phyloP scores from a whole-genome alignment of 2,888 invertebrate genomes.

The Sturmia bella region DNA sequence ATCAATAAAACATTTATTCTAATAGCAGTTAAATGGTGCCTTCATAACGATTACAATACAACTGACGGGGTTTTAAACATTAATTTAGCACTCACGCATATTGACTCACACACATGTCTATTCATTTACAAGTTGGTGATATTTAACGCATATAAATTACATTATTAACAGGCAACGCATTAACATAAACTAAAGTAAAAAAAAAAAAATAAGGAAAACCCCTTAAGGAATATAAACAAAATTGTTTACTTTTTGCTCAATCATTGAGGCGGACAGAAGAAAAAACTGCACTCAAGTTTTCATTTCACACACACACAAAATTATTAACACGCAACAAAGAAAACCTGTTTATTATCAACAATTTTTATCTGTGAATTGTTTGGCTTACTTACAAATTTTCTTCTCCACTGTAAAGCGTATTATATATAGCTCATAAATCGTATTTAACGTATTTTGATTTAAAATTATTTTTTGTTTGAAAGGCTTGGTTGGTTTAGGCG shows the following conservation, averaged over 20 bases:
- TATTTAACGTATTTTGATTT: slow-evolving; percentile 7
- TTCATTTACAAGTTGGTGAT: slow-evolving; percentile 38
- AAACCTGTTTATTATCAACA: slow-evolving; percentile 38
- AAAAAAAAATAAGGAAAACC: slow-evolving; percentile 7
- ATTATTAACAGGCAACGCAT: slow-evolving; percentile 25
- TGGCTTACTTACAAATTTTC: slow-evolving; percentile 4
- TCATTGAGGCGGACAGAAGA: neutral
- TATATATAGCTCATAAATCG: slow-evolving; percentile 32
- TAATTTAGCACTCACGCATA: neutral
- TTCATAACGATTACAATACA: neutral
- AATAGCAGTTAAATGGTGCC: slow-evolving; percentile 11
- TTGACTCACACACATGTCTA: slow-evolving; percentile 15
- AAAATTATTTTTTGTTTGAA: slow-evolving; percentile 21
- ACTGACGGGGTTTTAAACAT: slow-evolving; percentile 17
- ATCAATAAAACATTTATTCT: slow-evolving; percentile 48
- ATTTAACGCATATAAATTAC: slow-evolving; percentile 64
- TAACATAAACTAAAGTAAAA: slow-evolving; percentile 7
- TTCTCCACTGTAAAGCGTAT: slow-evolving; percentile 16
- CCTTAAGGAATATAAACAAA: slow-evolving; percentile 22
- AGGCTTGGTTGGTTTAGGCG: slow-evolving; percentile 46
- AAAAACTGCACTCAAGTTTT: too few species aligned
- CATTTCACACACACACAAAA: too few species aligned
- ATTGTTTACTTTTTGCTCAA: neutral
- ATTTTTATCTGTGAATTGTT: neutral
- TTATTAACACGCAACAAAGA: neutral